Conservation (phyloP, 2,113 vertebrate genomes). For the Progne subis region DNA sequence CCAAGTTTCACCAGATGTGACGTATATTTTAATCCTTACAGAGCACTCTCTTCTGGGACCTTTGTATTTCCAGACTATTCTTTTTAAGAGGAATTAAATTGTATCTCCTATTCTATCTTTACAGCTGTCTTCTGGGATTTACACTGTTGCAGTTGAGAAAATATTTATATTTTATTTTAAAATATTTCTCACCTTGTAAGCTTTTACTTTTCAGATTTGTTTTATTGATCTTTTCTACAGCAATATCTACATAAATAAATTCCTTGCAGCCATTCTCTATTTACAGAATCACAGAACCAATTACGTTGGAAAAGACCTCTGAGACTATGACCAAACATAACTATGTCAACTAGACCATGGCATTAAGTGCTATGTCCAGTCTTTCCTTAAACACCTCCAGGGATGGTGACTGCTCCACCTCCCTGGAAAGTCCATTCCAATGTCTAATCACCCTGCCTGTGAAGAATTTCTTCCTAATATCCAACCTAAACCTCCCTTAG, state of each 20-base stretch:
- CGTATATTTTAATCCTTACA: background rate
- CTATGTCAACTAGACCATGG: background rate
- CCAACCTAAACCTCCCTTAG: background rate
- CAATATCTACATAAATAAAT: background rate
- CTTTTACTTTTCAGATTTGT: background rate
- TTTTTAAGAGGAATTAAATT: background rate
- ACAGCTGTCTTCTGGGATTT: background rate
- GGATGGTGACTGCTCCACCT: background rate
- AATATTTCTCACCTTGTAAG: background rate
- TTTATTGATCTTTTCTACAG: background rate
- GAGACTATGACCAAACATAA: background rate
- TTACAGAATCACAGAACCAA: background rate
- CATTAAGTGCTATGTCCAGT: background rate
- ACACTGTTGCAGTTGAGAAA: background rate
- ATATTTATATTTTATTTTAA: background rate
- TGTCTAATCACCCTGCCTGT: background rate
- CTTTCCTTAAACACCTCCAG: background rate
- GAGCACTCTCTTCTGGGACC: background rate
- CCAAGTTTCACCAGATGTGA: background rate
- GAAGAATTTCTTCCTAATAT: background rate
- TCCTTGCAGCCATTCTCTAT: background rate
- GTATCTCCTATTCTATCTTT: background rate
- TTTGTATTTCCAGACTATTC: background rate
- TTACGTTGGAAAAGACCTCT: background rate
- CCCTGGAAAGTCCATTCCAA: background rate